Evolutionary conservation across 1,140 invertebrate species (phyloP), one percentile per base, ranked within the genome.

Genomic region (Leucophenga varia): DNA sequence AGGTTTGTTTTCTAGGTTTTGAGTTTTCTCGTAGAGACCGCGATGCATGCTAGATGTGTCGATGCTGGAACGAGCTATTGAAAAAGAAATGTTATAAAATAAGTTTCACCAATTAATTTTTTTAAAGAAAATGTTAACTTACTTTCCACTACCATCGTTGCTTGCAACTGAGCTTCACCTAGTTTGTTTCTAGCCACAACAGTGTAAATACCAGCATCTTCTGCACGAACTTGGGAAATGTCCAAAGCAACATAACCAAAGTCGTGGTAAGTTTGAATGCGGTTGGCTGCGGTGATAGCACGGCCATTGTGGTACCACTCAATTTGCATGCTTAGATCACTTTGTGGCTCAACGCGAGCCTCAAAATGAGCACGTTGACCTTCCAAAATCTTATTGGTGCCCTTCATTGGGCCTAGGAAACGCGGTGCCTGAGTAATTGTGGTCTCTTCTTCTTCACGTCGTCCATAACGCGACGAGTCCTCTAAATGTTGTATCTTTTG

Each of bases 361-460:
- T 98, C 95, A 72, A 98, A 98, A 72, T 98, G 95, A 53, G 93
- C 94, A 25, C 91, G 82, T 79, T 98, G 94, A 9, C 91, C 91
- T 79, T 98, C 96, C n/a, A 91, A 84, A 55, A 98, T 90, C 65
- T 93, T 93, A 61, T 88, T 94, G 9, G 91, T 93, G 18, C 91
- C 91, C 74, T 93, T 93, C 6, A 95, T 72, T 32, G 87, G 89
- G 49, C 89, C 89, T 35, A 93, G 80, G 77, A 95, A 95, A 61
- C 86, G 81, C 19, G 92, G 92, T 55, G 87, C 84, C 70, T 90
- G 86, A 0, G 80, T 89, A 6, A 90, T 79, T 57, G 77, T 82
- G 1, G 82, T 82, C 72, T 92, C 90, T 77, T 93, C 89, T 57
- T 88, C 83, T 6, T 78, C 64, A 16, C 54, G 65, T 45, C 81